Evolutionary conservation across 2,113 vertebrate genomes (phyloP), one percentile per base, ranked within the genome.

Genomic region (Elephantulus edwardii): DNA sequence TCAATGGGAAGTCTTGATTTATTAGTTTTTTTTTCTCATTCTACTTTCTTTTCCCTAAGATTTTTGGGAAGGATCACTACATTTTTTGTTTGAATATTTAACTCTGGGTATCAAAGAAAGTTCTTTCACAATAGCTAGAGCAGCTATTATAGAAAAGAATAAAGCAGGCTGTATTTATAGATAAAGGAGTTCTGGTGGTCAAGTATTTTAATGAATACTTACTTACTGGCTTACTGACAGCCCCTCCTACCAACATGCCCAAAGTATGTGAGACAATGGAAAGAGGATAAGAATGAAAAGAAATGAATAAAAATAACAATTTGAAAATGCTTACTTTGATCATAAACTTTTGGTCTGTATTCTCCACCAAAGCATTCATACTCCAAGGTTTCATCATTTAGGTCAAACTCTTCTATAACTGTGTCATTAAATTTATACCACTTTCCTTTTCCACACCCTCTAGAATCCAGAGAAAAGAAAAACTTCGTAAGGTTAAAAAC

Each of bases 391-490:
- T 99, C 99, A 89, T 99, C 99, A 14, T 98, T 99, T 96, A 99
- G 98, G 71, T 99, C 99, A 84, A 99, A 99, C 97, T 99, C 99
- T 96, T 99, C 99, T 68, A 99, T 99, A 81, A 99, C 97, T 0
- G 99, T 99, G 97, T 99, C 99, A 30, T 99, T 99, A 96, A 99
- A 99, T 96, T 99, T 99, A 96, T 99, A 99, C 99, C 99, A 99
- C 44, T 99, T 98, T 81, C 98, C 99, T 93, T 98, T 98, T 52
- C 98, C 98, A 91, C 98, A 98, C 2, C 98, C 98, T 90, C 99
- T 99, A 95, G 50, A 42, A 76, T 12, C 89, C 81, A 95, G 82
- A 95, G n/a, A 93, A 13, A 95, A 93, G 87, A 91, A 16, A 92
- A 89, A 88, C 22, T 28, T 48, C 33, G 33, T 60, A 95, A 96